Evolutionary conservation across 2,113 vertebrate species (phyloP).

Genomic region (Nanorana parkeri): DNA sequence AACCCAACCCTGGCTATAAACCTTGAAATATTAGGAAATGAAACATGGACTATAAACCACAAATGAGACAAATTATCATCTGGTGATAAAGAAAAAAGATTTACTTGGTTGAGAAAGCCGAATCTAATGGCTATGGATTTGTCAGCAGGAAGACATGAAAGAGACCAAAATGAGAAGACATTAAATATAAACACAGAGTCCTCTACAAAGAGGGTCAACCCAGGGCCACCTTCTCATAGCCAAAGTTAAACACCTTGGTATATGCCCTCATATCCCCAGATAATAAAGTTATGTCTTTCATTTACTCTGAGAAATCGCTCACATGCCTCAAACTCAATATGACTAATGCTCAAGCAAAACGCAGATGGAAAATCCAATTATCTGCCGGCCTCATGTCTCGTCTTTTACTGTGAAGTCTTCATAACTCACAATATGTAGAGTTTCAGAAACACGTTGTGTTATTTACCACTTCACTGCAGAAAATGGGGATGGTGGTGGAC

Average conservation of each 20-base stretch:
- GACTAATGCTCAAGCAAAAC: conserved; percentile 4
- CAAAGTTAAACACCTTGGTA: background rate
- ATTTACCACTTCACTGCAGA: too few relatives aligned
- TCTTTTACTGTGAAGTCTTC: too few relatives aligned
- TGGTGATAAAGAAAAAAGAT: background rate
- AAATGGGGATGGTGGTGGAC: too few relatives aligned
- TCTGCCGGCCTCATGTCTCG: background rate
- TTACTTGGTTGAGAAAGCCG: background rate
- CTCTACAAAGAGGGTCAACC: conserved; percentile 13
- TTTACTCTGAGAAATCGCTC: background rate
- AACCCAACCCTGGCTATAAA: background rate
- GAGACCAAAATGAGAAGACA: conserved; percentile 13
- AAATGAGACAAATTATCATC: conserved; percentile 30
- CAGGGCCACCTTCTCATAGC: conserved; percentile 1
- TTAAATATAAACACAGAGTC: conserved; percentile 4
- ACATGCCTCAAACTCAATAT: background rate
- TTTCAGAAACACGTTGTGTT: too few relatives aligned
- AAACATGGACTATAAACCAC: conserved; percentile 21
- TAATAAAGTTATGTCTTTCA: background rate
- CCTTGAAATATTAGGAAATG: background rate
- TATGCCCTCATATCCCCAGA: background rate
- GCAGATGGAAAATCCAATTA: background rate
- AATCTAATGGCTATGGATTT: background rate
- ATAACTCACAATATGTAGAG: too few relatives aligned
- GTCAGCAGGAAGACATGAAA: conserved; percentile 10